These are phyloP conservation scores for Aphelinus certus DNA, from an alignment of 1,140 invertebrate species.

Conservation along the genomic window DNA sequence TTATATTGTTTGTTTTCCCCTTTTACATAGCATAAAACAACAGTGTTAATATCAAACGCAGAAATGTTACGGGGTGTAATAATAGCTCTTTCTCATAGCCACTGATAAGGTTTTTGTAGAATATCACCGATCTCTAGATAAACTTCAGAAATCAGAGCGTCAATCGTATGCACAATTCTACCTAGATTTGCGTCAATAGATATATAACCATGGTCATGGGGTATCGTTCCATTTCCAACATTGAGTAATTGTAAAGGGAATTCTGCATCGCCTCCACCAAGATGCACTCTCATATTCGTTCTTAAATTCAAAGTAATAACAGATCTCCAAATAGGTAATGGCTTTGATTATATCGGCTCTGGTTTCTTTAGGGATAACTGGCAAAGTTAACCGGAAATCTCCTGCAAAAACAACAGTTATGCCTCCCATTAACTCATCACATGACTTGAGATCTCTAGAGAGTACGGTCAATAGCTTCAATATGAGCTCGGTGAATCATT, in stretches of 20 bases:
- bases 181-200: neutral
- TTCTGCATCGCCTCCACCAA: slow-evolving; percentile 51
- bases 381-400: slow-evolving; percentile 65
- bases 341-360: slow-evolving; percentile 46
- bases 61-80: slow-evolving; percentile 48
- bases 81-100: slow-evolving; percentile 55
- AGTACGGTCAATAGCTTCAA: slow-evolving; percentile 48
- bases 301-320: too few species aligned
- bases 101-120: slow-evolving; percentile 52
- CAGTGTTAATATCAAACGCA: slow-evolving; percentile 53
- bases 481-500: slow-evolving; percentile 49
- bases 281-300: slow-evolving; percentile 52
- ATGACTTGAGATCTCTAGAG: slow-evolving; percentile 48
- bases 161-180: neutral
- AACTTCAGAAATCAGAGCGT: slow-evolving; percentile 53
- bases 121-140: slow-evolving; percentile 49
- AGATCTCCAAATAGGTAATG: slow-evolving; percentile 54
- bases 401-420: slow-evolving; percentile 51
- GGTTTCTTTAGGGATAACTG: slow-evolving; percentile 58
- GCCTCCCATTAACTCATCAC: slow-evolving; percentile 46
- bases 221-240: slow-evolving; percentile 6
- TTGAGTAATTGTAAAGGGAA: slow-evolving; percentile 45
- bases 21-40: slow-evolving; percentile 49
- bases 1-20: slow-evolving; percentile 50
- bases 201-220: neutral